These are phyloP conservation scores for Nymphalis urticae DNA, from an alignment of 2,888 invertebrate species.

Conservation along the genomic window DNA sequence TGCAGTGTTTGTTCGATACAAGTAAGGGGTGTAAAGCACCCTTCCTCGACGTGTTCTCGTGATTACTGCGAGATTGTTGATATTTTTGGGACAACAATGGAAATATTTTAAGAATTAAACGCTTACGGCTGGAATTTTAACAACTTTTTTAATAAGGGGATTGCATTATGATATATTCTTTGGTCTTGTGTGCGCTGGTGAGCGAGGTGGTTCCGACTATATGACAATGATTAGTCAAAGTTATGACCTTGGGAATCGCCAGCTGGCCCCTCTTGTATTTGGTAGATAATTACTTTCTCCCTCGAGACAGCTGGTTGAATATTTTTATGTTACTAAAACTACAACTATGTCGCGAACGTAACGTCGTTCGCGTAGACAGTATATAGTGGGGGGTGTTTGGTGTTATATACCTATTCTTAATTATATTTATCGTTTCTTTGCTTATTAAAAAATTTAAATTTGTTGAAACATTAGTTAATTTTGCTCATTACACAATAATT, in stretches of 20 bases:
- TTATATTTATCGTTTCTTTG: too few relatives aligned
- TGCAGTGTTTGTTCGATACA: background rate
- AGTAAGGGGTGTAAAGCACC: conserved; percentile 14
- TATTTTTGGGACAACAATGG: conserved; percentile 22
- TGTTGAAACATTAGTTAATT: too few relatives aligned
- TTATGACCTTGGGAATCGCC: background rate
- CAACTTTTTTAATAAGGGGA: background rate
- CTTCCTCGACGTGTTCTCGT: conserved; percentile 12
- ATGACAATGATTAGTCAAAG: background rate
- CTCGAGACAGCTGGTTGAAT: background rate
- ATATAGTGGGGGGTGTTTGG: too few relatives aligned
- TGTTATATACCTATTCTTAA: too few relatives aligned
- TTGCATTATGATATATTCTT: background rate
- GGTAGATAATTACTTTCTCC: conserved; percentile 1
- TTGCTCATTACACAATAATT: too few relatives aligned
- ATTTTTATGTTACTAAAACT: background rate
- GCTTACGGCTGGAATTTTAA: conserved; percentile 1
- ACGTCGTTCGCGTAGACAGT: too few relatives aligned
- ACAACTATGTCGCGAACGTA: too few relatives aligned
- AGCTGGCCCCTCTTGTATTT: background rate
- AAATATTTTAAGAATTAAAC: conserved; percentile 11
- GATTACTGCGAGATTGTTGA: conserved; percentile 19
- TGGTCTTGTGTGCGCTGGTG: background rate
- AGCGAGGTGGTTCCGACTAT: too few relatives aligned
- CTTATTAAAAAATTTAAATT: too few relatives aligned